Evolutionary conservation across 1,140 invertebrate species (phyloP).

Genomic region (Neodiprion virginianus): DNA sequence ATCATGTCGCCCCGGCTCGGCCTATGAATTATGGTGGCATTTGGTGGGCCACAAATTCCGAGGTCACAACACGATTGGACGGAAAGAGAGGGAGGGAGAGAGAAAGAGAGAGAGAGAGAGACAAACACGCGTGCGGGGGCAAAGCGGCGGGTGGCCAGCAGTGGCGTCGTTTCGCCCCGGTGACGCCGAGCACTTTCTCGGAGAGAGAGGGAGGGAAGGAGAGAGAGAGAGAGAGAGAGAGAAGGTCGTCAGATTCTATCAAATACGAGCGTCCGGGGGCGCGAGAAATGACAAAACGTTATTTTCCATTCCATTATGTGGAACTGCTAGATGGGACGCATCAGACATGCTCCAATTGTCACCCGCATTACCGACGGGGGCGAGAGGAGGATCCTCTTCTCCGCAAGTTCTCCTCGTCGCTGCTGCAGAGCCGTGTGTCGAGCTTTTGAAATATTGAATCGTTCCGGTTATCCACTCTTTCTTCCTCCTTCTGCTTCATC

Average conservation of each 20-base stretch:
- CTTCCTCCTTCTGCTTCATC: slow-evolving; percentile 13
- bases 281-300: slow-evolving; percentile 22
- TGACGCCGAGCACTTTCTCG: slow-evolving; percentile 27
- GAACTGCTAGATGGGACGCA: slow-evolving; percentile 32
- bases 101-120: slow-evolving; percentile 18
- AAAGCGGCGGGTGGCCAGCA: background rate
- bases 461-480: slow-evolving; percentile 18
- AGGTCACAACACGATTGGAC: background rate
- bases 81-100: background rate
- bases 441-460: slow-evolving; percentile 46
- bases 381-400: slow-evolving; percentile 23
- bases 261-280: slow-evolving; percentile 33
- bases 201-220: slow-evolving; percentile 26
- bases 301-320: slow-evolving; percentile 40
- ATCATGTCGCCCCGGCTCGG: no score
- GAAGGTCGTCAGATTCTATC: background rate
- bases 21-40: no score
- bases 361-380: slow-evolving; percentile 31
- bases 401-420: background rate
- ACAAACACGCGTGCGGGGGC: background rate
- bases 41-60: no score
- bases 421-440: no score
- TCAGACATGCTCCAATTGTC: slow-evolving; percentile 45
- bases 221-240: background rate
- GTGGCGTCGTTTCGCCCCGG: slow-evolving; percentile 27